Evolutionary conservation across 1,140 invertebrate genomes (phyloP).

Genomic region (Chironomus striatipennis): DNA sequence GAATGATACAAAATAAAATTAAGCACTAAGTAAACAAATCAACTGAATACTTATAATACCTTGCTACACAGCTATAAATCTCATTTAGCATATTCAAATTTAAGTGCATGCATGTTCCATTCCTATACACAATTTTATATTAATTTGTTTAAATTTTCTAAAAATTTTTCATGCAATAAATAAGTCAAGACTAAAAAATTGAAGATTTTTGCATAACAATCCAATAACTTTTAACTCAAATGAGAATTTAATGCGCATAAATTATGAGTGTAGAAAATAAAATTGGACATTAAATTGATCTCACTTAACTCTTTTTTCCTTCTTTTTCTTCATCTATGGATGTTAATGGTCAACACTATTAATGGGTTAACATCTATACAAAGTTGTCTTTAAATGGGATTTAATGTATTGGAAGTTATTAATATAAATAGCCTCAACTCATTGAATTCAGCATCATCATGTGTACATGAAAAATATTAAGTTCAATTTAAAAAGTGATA

Average conservation of each 20-base stretch:
- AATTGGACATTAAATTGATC: background rate
- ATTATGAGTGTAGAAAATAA: background rate
- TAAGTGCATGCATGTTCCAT: too few relatives aligned
- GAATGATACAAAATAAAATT: too few relatives aligned
- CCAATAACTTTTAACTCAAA: background rate
- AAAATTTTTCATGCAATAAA: background rate
- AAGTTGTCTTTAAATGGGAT: background rate
- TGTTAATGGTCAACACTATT: background rate
- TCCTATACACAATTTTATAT: too few relatives aligned
- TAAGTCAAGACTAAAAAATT: background rate
- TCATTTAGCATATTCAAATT: too few relatives aligned
- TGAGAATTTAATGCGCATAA: slow-evolving; percentile 10
- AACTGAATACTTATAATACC: too few relatives aligned
- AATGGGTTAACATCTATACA: background rate
- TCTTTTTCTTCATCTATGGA: background rate
- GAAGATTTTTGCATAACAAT: background rate
- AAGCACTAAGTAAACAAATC: too few relatives aligned
- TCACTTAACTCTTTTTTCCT: background rate
- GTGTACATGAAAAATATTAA: background rate
- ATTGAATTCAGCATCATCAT: background rate
- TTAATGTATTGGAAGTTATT: slow-evolving; percentile 17
- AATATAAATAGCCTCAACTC: slow-evolving; percentile 12
- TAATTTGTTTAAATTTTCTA: too few relatives aligned
- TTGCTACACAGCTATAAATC: too few relatives aligned
- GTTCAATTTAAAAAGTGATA: slow-evolving; percentile 10